Conservation (phyloP, 2,797 vertebrate species). For the Glyptemys insculpta region DNA sequence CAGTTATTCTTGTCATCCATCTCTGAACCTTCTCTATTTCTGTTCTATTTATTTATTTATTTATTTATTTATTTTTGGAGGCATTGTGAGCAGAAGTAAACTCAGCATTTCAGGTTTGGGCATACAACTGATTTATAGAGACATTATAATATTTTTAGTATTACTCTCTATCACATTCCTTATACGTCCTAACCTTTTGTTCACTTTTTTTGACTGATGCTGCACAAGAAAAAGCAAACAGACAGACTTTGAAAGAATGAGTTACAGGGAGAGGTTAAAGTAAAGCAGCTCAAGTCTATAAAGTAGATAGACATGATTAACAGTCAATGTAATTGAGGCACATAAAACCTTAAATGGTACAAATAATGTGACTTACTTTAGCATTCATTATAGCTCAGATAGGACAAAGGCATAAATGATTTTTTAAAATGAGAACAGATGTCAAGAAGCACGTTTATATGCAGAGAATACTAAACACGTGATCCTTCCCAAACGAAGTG, state of each 20-base stretch:
- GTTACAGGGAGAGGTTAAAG: not conserved
- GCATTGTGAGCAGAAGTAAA: not conserved
- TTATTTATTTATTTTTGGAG: too few species aligned
- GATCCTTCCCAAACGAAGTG: not conserved
- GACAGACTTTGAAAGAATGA: not conserved
- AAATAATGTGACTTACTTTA: not conserved
- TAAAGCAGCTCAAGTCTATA: not conserved
- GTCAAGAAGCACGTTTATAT: not conserved
- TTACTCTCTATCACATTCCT: not conserved
- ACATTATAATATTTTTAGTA: not conserved
- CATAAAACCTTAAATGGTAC: not conserved
- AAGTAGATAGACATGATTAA: not conserved
- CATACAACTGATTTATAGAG: not conserved
- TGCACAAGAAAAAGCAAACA: not conserved
- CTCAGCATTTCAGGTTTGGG: not conserved
- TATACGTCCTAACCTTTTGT: not conserved
- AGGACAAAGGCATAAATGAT: not conserved
- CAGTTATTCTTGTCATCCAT: not conserved
- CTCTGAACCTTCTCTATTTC: not conserved
- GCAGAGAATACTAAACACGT: not conserved
- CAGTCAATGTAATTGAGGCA: not conserved
- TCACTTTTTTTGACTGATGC: not conserved
- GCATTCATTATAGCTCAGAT: not conserved
- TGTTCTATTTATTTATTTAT: not conserved
- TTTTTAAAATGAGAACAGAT: not conserved